A percentile compares a stretch with the other conserved stretches of the same genome.
Evolutionary conservation across 2,113 vertebrate species (phyloP).

Genomic region (Indicator indicator): DNA sequence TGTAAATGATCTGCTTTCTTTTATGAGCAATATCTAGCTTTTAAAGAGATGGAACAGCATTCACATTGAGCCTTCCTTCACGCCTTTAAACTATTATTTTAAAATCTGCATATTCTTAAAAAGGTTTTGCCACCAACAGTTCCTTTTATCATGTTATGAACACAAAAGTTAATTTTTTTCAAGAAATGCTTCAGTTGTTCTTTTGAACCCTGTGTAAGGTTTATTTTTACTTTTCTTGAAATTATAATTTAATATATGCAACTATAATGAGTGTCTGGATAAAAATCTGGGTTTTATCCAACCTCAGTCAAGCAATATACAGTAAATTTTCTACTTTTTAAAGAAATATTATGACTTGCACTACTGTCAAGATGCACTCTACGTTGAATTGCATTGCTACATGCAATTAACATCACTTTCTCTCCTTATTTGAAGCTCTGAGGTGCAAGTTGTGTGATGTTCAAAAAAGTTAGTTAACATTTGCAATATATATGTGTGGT

Average conservation of each 20-base stretch:
- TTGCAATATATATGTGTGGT: neutral
- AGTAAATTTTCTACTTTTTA: neutral
- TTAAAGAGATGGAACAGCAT: neutral
- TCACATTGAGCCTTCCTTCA: neutral
- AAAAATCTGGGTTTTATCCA: neutral
- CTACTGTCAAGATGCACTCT: neutral
- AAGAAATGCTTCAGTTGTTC: neutral
- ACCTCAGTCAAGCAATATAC: neutral
- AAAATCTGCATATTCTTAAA: neutral
- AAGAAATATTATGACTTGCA: neutral
- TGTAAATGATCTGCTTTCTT: neutral
- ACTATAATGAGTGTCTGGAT: neutral
- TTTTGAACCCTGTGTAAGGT: neutral
- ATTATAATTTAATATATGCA: neutral
- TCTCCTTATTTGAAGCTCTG: neutral
- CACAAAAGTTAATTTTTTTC: neutral
- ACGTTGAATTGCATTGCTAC: neutral
- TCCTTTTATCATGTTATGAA: neutral
- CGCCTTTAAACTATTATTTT: neutral
- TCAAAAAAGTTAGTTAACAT: neutral
- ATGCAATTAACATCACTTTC: neutral
- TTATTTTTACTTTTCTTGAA: neutral
- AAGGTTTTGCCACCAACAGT: neutral
- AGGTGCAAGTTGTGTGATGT: accelerated
- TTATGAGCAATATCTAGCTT: neutral